Evolutionary conservation across 2,113 vertebrate genomes (phyloP).

Genomic region (Gallinago media): DNA sequence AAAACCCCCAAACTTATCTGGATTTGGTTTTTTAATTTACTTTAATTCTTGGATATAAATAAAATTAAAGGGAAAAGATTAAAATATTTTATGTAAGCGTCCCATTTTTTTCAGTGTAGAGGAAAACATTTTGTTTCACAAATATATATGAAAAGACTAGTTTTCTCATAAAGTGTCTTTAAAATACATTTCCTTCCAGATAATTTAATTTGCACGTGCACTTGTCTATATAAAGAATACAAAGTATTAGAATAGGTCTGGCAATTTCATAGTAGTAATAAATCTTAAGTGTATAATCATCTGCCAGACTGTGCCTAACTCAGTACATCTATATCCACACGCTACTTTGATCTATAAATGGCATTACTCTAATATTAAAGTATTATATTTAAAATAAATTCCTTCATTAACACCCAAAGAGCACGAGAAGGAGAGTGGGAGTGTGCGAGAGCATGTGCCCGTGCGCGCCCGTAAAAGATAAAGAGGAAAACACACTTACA

Average conservation of each 20-base stretch:
- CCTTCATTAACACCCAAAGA: not conserved
- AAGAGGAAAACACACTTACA: not conserved
- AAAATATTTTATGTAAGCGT: not conserved
- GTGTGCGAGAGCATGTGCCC: not conserved
- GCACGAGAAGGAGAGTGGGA: not conserved
- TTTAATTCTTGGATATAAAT: not conserved
- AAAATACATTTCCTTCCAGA: not conserved
- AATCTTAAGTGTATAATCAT: not conserved
- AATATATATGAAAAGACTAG: not conserved
- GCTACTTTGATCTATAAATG: conserved; percentile 17
- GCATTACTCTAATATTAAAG: conserved; percentile 7
- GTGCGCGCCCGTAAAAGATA: not conserved
- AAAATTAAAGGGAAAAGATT: not conserved
- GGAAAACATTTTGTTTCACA: not conserved
- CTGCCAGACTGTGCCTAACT: conserved; percentile 17
- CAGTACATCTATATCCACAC: not conserved
- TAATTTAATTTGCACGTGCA: not conserved
- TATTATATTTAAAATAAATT: conserved; percentile 27
- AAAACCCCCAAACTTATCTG: rapidly evolving
- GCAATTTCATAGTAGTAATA: conserved; percentile 19
- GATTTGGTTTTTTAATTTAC: not conserved
- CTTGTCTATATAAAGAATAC: not conserved
- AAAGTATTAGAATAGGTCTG: not conserved
- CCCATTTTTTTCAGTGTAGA: not conserved
- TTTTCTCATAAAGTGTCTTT: not conserved